Conservation (phyloP, 2,888 invertebrate species). For the Mesochorus sp. region DNA sequence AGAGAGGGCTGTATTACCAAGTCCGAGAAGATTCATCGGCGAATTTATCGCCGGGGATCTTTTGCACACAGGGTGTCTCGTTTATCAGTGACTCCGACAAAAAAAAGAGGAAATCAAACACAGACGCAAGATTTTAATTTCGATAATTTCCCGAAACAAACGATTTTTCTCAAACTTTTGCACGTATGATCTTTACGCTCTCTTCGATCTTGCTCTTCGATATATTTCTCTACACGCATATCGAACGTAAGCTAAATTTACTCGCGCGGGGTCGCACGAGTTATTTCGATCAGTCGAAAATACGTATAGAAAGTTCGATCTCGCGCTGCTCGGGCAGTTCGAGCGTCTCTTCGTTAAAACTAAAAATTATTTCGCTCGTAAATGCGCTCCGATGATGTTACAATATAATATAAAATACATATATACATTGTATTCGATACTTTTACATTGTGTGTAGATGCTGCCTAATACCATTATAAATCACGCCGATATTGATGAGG, state of each 20-base stretch:
- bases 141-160: conserved; percentile 5
- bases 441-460: conserved; percentile 26
- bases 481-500: conserved; percentile 28
- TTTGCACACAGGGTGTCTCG: background rate
- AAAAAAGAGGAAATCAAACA: background rate
- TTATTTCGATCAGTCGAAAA: conserved; percentile 61
- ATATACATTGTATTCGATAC: too few species aligned
- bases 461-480: conserved; percentile 39
- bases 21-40: conserved; percentile 42
- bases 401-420: too few species aligned
- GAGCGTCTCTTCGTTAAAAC: too few species aligned
- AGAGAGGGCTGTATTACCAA: conserved; percentile 3
- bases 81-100: conserved; percentile 9
- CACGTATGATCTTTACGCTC: too few species aligned
- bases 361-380: too few species aligned
- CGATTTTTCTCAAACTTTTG: background rate
- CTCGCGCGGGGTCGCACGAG: conserved; percentile 33
- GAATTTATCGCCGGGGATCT: conserved; percentile 33
- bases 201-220: conserved; percentile 57
- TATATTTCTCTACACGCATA: too few species aligned
- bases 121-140: conserved; percentile 23
- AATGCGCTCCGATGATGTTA: too few species aligned
- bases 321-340: too few species aligned
- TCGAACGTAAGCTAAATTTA: conserved; percentile 65
- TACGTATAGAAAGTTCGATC: too few species aligned